These are phyloP conservation scores for Tanytarsus gracilentus DNA, from an alignment of 2,888 invertebrate species.

Conservation along the genomic window DNA sequence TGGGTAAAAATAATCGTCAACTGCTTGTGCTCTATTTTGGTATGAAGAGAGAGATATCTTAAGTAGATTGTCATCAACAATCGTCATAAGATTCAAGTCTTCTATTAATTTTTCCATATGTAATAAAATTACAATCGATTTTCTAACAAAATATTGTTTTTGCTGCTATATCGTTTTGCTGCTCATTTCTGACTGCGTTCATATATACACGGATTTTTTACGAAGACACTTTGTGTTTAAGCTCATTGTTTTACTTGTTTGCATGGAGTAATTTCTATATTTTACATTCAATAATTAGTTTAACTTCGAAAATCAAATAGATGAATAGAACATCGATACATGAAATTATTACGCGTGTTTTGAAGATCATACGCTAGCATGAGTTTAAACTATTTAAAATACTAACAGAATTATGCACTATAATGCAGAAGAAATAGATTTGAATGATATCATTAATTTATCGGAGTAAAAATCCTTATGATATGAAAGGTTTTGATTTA, in stretches of 20 bases:
- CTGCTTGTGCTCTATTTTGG: background rate
- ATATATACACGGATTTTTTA: background rate
- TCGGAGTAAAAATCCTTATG: no score
- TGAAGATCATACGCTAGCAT: no score
- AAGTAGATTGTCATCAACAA: background rate
- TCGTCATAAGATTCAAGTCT: slow-evolving; percentile 1
- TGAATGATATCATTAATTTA: no score
- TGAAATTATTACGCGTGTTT: no score
- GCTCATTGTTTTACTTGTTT: background rate
- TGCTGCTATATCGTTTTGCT: background rate
- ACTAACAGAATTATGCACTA: no score
- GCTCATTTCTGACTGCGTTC: background rate
- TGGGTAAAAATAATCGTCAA: background rate
- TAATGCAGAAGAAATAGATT: no score
- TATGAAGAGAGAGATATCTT: slow-evolving; percentile 1
- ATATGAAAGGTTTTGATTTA: no score
- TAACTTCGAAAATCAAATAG: no score
- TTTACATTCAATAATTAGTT: no score
- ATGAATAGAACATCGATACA: no score
- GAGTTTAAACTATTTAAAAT: no score
- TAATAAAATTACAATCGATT: slow-evolving; percentile 9
- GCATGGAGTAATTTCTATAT: no score
- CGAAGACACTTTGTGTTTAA: background rate
- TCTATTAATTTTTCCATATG: slow-evolving; percentile 16
- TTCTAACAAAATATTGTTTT: background rate